Conservation (phyloP, 2,797 vertebrate genomes). For the Xenopus petersii region DNA sequence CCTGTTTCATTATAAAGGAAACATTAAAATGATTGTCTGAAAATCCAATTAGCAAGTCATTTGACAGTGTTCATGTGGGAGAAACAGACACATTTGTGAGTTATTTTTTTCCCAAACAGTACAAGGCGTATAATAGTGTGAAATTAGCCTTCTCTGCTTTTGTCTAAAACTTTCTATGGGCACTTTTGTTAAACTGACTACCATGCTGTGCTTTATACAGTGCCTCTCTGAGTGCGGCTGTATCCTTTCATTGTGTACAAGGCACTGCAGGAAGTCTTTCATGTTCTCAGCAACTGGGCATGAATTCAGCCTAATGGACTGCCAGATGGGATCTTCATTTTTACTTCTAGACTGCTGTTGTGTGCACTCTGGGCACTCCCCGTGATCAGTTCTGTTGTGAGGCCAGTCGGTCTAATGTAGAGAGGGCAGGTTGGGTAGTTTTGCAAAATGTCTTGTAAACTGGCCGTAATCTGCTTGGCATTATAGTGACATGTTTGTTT, state of each 20-base stretch:
- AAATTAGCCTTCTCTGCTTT: not conserved
- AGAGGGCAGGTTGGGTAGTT: too few species aligned
- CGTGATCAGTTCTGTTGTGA: too few species aligned
- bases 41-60: too few species aligned
- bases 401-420: too few species aligned
- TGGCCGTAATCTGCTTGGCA: not conserved
- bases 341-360: too few species aligned
- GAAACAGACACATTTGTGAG: not conserved
- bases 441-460: too few species aligned
- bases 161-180: constrained; percentile 10
- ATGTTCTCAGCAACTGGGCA: constrained; percentile 23
- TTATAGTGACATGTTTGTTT: not conserved
- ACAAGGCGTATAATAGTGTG: not conserved
- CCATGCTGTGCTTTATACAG: constrained; percentile 9
- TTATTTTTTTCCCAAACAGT: not conserved
- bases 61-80: not conserved
- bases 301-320: constrained; percentile 17
- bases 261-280: constrained; percentile 37
- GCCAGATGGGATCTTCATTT: not conserved
- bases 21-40: too few species aligned
- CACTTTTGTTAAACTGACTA: not conserved
- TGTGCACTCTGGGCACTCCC: too few species aligned
- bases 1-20: too few species aligned
- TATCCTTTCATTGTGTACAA: constrained; percentile 18
- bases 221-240: constrained; percentile 11